Evolutionary conservation across 2,888 invertebrate species (phyloP), one percentile per base, ranked within the genome.

Genomic region (Abscondita cerata): DNA sequence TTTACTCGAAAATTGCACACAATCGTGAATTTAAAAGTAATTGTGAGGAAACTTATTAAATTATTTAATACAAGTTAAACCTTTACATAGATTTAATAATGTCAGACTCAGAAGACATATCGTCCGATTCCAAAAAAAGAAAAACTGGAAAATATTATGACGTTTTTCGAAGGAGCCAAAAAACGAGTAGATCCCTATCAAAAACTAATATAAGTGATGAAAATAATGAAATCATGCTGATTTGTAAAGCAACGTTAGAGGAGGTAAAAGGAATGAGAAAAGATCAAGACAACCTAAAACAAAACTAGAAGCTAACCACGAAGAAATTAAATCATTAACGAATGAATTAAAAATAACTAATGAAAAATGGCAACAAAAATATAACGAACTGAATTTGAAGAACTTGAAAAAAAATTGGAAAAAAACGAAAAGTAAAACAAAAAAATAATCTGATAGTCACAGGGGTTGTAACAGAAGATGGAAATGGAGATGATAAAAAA

Each of bases 321-420:
- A 36, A 36, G n/a, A 36, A 36, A 36, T 36, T 36, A 36, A 36
- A 36, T 11, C 36, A 36, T 3, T 36, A 36, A 36, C n/a, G 36
- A 36, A 36, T 36, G 36, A 36, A 36, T 9, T 36, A 36, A 36
- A 36, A 36, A 36, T 36, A 36, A 36, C 36, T 36, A 36, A 36
- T 36, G 36, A 36, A 36, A 36, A 36, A 5, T 36, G 36, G 36
- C n/a, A 8, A 36, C 36, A 36, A 36, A 5, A 36, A 36, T 36
- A 36, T 36, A 36, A 36, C n/a, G 36, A 36, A 12, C 12, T 36
- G 36, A 36, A 36, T 36, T 36, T 36, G 36, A 36, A 36, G 36
- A 36, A 36, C 36, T 36, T 2, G 36, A 36, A 36, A 36, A 12
- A 36, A 36, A 36, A 36, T 11, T 36, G 36, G 11, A 36, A 36